Evolutionary conservation across 2,797 vertebrate genomes (phyloP).

Genomic region (Gambelia wislizenii): DNA sequence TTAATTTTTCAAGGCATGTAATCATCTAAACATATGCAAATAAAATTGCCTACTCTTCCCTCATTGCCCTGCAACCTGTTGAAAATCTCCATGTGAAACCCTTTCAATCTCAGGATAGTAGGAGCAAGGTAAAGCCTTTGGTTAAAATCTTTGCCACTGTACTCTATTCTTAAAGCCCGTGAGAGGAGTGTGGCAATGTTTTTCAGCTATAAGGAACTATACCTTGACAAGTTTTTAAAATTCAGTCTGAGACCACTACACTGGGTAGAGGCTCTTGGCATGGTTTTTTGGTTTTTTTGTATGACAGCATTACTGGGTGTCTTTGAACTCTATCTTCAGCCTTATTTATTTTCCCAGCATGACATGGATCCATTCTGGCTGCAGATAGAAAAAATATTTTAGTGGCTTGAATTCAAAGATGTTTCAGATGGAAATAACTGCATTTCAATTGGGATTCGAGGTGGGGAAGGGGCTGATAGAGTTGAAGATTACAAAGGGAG

Average conservation of each 20-base stretch:
- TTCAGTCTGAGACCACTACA: accelerated
- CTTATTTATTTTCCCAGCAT: conserved; percentile 37
- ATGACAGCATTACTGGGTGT: conserved; percentile 1
- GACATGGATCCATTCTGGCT: not conserved
- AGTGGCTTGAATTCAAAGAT: not conserved
- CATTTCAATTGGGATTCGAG: accelerated
- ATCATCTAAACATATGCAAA: not conserved
- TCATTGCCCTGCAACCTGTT: accelerated
- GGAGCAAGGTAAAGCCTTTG: not conserved
- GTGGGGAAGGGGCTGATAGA: accelerated
- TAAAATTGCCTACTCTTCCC: accelerated
- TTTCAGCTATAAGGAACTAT: not conserved
- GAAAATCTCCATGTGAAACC: not conserved
- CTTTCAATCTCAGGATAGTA: not conserved
- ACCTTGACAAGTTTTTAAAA: not conserved
- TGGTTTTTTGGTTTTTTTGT: not conserved
- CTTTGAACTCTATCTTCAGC: not conserved
- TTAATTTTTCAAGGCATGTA: not conserved
- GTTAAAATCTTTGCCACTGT: not conserved
- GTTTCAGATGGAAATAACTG: not conserved
- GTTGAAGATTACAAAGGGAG: not conserved
- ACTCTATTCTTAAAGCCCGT: accelerated
- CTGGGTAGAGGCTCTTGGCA: not conserved
- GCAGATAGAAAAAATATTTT: accelerated
- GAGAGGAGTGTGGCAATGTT: accelerated